These are phyloP conservation scores for Pluvialis apricaria DNA, from an alignment of 2,113 vertebrate species.

Conservation along the genomic window DNA sequence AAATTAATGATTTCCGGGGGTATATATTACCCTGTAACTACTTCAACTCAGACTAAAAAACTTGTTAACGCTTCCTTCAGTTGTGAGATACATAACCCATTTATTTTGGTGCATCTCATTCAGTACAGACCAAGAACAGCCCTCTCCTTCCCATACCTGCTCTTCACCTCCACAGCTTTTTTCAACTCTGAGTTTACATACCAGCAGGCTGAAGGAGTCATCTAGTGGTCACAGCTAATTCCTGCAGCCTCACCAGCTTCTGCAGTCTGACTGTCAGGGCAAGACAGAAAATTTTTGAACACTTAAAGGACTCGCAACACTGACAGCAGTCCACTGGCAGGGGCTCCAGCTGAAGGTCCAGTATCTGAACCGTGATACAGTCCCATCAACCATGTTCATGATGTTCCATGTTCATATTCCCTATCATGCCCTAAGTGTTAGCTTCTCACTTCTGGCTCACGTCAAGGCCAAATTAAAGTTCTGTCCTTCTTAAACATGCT, in stretches of 20 bases:
- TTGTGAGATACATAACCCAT: fast-evolving
- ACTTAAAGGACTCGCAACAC: neutral
- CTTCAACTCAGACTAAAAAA: neutral
- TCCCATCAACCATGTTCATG: neutral
- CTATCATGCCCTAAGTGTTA: fast-evolving
- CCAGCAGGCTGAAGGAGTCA: conserved; percentile 45
- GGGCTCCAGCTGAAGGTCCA: neutral
- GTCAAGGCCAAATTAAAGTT: neutral
- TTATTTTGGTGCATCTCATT: neutral
- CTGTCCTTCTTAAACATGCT: neutral
- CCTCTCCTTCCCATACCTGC: neutral
- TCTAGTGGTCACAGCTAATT: conserved; percentile 45
- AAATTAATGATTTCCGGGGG: neutral
- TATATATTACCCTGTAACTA: neutral
- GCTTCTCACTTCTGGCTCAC: neutral
- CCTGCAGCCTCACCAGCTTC: neutral
- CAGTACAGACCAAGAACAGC: fast-evolving
- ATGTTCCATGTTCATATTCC: fast-evolving
- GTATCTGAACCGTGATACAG: fast-evolving
- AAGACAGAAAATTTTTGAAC: neutral
- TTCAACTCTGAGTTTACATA: neutral
- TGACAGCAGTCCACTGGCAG: too few species aligned
- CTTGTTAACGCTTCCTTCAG: neutral
- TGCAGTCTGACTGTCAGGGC: too few species aligned
- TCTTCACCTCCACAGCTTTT: neutral